Base-by-base conservation (phyloP, 2,797 vertebrate species). In the Prunella strophiata region DNA sequence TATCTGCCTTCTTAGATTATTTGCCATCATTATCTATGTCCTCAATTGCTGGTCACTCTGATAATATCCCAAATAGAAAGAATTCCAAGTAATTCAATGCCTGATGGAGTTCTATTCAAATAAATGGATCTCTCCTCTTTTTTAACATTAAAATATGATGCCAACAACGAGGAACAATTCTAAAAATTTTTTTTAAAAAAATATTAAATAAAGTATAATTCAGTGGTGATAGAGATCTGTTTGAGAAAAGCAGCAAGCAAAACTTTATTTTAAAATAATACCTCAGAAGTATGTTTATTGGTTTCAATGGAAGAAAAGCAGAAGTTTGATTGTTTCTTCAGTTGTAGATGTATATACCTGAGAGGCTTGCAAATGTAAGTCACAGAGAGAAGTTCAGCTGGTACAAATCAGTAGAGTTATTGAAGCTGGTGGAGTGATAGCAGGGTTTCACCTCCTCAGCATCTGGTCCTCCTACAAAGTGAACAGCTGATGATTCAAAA, bases 401-500 rank as follows among this genome's bases (percentile, higher is more conserved):
- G 29, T 91, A 72, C 50, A 91, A 66, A 94, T 93, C 92, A 76
- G 14, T 22, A 14, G 16, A 34, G 45, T 63, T 91, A 66, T 7
- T 81, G 70, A 88, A 91, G 59, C 29, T 23, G 3, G 23, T 47
- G 23, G 55, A 88, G 72, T 0, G 4, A 61, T 13, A 54, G 61
- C 32, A 58, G 9, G 6, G 10, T 75, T 91, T 85, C 34, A 93
- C 55, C 42, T 75, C 81, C 73, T 57, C 55, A 63, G 66, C 48
- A 67, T 91, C 85, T 88, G 76, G 45, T 66, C 65, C 21, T 86
- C 85, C 67, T 51, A 66, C 32, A 51, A 38, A 34, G 70, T 14
- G 43, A 75, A 22, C 19, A 80, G 62, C 21, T 68, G 72, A 91
- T 48, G 40, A 91, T 92, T 84, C 75, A 70, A 88, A 94, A 94